Conservation (phyloP, 2,888 invertebrate species). For the Thymelicus sylvestris region DNA sequence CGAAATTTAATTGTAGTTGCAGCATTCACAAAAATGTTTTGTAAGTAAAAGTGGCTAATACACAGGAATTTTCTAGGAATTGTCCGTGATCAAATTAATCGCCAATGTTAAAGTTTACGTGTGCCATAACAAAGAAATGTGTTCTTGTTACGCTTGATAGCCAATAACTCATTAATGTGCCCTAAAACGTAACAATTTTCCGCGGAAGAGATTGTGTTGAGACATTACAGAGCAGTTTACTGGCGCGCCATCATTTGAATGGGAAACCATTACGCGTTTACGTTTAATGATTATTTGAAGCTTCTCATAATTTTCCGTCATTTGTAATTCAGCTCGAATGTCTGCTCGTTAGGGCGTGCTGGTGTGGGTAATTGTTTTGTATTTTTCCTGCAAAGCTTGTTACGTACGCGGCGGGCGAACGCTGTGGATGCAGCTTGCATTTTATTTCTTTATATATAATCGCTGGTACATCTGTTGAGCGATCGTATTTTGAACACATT, state of each 20-base stretch:
- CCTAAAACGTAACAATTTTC: slow-evolving; percentile 75
- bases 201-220: slow-evolving; percentile 75
- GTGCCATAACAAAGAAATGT: slow-evolving; percentile 64
- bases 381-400: slow-evolving; percentile 46
- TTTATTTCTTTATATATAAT: slow-evolving; percentile 9
- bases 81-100: slow-evolving; percentile 49
- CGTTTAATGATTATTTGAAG: slow-evolving; percentile 81
- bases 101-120: slow-evolving; percentile 55
- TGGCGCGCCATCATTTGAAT: slow-evolving; percentile 76
- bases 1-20: too few relatives aligned
- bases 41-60: too few relatives aligned
- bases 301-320: slow-evolving; percentile 74
- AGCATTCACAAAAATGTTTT: too few relatives aligned
- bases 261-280: slow-evolving; percentile 80
- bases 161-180: slow-evolving; percentile 77
- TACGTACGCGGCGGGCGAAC: slow-evolving; percentile 3
- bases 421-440: not conserved
- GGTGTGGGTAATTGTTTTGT: slow-evolving; percentile 63
- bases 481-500: too few relatives aligned
- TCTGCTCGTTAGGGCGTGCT: slow-evolving; percentile 67
- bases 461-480: not conserved
- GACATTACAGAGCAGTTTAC: slow-evolving; percentile 77
- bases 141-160: slow-evolving; percentile 73
- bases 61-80: slow-evolving; percentile 2
- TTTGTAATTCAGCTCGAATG: slow-evolving; percentile 67